These are phyloP conservation scores for Lithodes maja DNA, from an alignment of 2,888 invertebrate genomes.

Conservation along the genomic window DNA sequence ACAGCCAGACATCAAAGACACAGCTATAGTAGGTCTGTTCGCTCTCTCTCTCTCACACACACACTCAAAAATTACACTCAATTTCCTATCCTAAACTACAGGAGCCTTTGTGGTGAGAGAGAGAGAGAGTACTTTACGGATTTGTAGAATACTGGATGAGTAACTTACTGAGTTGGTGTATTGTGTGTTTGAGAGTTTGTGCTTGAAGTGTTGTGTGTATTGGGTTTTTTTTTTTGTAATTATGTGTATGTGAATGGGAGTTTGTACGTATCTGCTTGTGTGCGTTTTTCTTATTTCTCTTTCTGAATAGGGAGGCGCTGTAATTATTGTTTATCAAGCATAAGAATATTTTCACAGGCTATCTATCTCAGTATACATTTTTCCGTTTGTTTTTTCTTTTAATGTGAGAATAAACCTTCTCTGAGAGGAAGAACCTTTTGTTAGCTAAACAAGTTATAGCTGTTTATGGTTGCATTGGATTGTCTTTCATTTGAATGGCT, in stretches of 20 bases:
- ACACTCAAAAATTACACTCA: slow-evolving; percentile 4
- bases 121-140: not conserved
- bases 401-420: too few relatives aligned
- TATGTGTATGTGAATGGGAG: slow-evolving; percentile 7
- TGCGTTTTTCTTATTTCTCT: not conserved
- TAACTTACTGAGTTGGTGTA: not conserved
- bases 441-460: too few relatives aligned
- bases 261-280: not conserved
- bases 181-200: not conserved
- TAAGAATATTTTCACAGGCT: too few relatives aligned
- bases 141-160: not conserved
- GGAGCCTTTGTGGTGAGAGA: not conserved
- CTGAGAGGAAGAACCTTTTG: too few relatives aligned
- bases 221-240: not conserved
- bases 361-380: too few relatives aligned
- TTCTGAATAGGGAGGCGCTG: too few relatives aligned
- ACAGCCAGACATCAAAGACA: not conserved
- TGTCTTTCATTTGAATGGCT: too few relatives aligned
- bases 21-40: not conserved
- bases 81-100: not conserved
- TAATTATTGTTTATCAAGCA: too few relatives aligned
- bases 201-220: not conserved
- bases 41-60: not conserved
- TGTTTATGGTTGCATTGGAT: too few relatives aligned
- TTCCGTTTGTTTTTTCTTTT: too few relatives aligned